phyloP scores from a whole-genome alignment of 2,113 vertebrate genomes.

The Chroicocephalus ridibundus region DNA sequence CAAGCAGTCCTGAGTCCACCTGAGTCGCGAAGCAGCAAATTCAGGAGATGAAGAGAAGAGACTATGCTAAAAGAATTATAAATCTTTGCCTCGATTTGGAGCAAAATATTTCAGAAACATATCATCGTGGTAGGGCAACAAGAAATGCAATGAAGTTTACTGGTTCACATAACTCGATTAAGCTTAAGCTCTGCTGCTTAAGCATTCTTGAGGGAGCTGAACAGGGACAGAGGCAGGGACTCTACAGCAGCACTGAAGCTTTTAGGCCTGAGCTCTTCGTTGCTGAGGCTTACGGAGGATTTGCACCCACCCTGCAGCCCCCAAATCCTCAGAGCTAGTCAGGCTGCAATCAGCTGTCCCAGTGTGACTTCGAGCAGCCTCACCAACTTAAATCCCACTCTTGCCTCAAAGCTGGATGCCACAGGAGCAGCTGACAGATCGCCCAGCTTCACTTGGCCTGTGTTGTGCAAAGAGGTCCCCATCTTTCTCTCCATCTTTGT shows the following conservation, averaged over 20 bases:
- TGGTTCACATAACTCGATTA: not conserved
- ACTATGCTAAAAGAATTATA: not conserved
- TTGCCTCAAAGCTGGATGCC: not conserved
- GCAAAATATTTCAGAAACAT: not conserved
- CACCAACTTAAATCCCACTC: not conserved
- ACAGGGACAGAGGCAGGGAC: not conserved
- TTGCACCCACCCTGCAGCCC: not conserved
- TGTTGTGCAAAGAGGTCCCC: not conserved
- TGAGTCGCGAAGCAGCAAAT: not conserved
- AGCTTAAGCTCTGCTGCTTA: constrained; percentile 9
- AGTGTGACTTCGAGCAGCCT: not conserved
- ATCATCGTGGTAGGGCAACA: not conserved
- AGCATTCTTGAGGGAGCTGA: not conserved
- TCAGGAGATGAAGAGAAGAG: not conserved
- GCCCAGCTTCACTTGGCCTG: not conserved
- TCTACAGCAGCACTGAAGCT: not conserved
- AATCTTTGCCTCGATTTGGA: not conserved
- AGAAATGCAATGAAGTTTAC: not conserved
- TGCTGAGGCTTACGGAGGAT: not conserved
- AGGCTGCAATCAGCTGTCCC: not conserved
- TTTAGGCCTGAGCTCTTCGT: not conserved
- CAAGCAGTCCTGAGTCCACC: not conserved
- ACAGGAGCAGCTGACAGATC: not conserved
- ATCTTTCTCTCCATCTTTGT: not conserved
- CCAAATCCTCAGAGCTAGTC: not conserved